Conservation (phyloP, 2,888 invertebrate species). For the Cantharis rustica region DNA sequence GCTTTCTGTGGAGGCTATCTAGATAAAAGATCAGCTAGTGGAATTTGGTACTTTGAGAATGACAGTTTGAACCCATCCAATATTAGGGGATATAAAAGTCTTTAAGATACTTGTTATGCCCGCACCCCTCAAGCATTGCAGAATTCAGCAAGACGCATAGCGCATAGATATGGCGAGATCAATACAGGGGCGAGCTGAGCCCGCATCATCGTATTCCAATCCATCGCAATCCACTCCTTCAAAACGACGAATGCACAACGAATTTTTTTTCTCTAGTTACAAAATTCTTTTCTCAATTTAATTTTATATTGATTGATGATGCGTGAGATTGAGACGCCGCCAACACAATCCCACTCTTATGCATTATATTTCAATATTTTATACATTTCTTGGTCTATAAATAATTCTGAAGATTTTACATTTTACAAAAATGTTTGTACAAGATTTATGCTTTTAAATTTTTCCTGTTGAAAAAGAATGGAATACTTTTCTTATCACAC, state of each 20-base stretch:
- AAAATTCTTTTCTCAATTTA: constrained; percentile 23
- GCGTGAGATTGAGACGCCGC: constrained; percentile 19
- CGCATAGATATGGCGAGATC: constrained; percentile 51
- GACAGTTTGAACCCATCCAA: constrained; percentile 49
- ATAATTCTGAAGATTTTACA: constrained; percentile 13
- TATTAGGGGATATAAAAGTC: constrained; percentile 51
- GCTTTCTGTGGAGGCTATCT: constrained; percentile 38
- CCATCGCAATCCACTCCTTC: constrained; percentile 42
- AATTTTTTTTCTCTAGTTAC: constrained; percentile 35
- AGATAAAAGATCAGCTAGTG: constrained; percentile 44
- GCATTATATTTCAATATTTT: constrained; percentile 21
- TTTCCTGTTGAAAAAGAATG: neutral
- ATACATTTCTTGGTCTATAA: constrained; percentile 16
- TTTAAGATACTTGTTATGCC: constrained; percentile 44
- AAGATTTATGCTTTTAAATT: constrained; percentile 4
- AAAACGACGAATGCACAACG: constrained; percentile 44
- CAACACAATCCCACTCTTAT: constrained; percentile 13
- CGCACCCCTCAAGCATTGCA: constrained; percentile 43
- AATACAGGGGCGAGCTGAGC: constrained; percentile 47
- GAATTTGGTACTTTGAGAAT: constrained; percentile 44
- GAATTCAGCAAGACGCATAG: constrained; percentile 48
- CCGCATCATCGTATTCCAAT: constrained; percentile 48
- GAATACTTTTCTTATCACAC: neutral
- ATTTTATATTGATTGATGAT: constrained; percentile 27
- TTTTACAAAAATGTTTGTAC: constrained; percentile 12